Percentiles rank a stretch among this genome's conserved stretches.
phyloP scores from a whole-genome alignment of 2,797 vertebrate genomes.

The Enteromius radiatus region DNA sequence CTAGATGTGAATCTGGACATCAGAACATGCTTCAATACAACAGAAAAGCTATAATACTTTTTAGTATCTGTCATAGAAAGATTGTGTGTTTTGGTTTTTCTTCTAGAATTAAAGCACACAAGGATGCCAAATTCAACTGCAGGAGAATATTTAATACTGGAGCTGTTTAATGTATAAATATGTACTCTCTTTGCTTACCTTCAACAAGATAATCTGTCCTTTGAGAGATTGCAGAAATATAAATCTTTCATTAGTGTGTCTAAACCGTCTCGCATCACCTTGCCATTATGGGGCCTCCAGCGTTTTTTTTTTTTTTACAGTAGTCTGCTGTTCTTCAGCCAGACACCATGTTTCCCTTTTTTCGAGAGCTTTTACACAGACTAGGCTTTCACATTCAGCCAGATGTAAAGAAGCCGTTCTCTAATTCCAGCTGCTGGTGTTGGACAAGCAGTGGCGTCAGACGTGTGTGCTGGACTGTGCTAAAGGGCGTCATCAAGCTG shows the following conservation, averaged over 20 bases:
- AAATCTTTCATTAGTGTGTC: background rate
- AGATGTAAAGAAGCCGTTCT: background rate
- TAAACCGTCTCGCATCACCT: background rate
- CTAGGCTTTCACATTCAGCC: slow-evolving; percentile 7
- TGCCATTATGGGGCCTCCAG: background rate
- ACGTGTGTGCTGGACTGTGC: slow-evolving; percentile 70
- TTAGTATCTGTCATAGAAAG: background rate
- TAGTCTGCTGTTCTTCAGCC: slow-evolving; percentile 5
- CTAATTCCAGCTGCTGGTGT: slow-evolving; percentile 66
- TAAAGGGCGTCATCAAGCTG: slow-evolving; percentile 61
- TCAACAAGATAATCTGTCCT: background rate
- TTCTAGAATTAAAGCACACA: background rate
- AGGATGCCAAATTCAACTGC: background rate
- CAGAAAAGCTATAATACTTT: background rate
- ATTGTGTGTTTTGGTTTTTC: background rate
- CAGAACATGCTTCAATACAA: background rate
- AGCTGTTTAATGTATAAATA: background rate
- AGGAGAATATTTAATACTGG: background rate
- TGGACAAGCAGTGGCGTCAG: slow-evolving; percentile 67
- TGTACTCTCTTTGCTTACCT: background rate
- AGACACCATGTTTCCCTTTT: slow-evolving; percentile 9
- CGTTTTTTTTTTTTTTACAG: background rate
- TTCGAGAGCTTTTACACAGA: slow-evolving; percentile 11
- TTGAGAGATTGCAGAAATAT: background rate
- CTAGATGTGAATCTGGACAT: background rate